phyloP scores from a whole-genome alignment of 2,113 vertebrate genomes.

The Xiphophorus couchianus region DNA sequence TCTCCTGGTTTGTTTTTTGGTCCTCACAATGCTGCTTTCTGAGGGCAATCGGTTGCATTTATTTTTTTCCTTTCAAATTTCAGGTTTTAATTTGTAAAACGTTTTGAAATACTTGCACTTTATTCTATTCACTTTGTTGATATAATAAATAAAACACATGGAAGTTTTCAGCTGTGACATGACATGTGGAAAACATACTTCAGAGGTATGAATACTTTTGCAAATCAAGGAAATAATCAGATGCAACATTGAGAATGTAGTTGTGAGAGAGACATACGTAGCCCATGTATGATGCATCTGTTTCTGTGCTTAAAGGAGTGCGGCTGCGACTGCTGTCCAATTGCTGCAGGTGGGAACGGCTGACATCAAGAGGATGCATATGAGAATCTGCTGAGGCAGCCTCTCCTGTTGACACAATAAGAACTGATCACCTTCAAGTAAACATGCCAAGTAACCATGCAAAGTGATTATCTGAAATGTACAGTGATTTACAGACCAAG shows the following conservation, averaged over 20 bases:
- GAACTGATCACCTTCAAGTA: slow-evolving; percentile 15
- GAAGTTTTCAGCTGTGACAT: neutral
- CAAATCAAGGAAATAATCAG: neutral
- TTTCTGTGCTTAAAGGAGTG: slow-evolving; percentile 88
- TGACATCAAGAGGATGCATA: slow-evolving; percentile 85
- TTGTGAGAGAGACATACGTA: slow-evolving; percentile 85
- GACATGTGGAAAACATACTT: neutral
- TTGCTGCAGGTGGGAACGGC: slow-evolving; percentile 88
- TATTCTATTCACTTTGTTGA: neutral
- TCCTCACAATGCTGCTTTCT: too few species aligned
- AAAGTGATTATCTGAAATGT: neutral
- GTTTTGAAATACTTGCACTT: too few species aligned
- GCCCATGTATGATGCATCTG: slow-evolving; percentile 92
- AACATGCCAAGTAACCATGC: neutral
- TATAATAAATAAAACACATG: neutral
- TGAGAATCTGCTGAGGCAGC: slow-evolving; percentile 84
- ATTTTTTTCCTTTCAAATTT: too few species aligned
- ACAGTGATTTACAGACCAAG: slow-evolving; percentile 6
- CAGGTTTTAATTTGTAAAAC: too few species aligned
- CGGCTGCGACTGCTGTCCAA: slow-evolving; percentile 88
- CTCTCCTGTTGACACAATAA: slow-evolving; percentile 78
- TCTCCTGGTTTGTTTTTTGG: too few species aligned
- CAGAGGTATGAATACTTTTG: neutral
- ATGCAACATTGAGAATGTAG: neutral
- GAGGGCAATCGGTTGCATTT: too few species aligned